Conservation (phyloP, 37 sponge, comb jelly and placozoan genomes). For the Cliona cf. orientalis region DNA sequence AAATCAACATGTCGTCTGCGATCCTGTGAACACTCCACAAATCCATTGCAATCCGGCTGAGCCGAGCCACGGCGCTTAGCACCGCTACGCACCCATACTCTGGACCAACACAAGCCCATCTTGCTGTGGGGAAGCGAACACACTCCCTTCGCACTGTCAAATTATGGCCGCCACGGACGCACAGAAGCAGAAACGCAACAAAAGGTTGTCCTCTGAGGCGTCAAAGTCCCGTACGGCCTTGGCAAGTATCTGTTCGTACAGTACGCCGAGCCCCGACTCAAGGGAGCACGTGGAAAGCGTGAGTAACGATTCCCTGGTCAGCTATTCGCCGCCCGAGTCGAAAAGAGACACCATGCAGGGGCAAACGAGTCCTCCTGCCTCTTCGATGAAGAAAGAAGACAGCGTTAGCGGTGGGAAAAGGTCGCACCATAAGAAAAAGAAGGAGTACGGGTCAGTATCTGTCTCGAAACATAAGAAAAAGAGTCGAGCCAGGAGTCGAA, state of each 20-base stretch:
- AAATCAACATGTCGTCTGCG: too few species aligned
- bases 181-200: not conserved
- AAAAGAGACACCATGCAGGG: constrained; percentile 19
- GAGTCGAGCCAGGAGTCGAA: not conserved
- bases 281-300: constrained; percentile 36
- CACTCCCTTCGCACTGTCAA: not conserved
- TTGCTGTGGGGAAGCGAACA: too few species aligned
- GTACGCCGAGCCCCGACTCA: constrained; percentile 45
- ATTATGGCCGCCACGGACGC: not conserved
- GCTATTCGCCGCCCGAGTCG: constrained; percentile 27
- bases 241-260: constrained; percentile 55
- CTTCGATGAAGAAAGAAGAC: too few species aligned
- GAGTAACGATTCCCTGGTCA: constrained; percentile 47
- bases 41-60: too few species aligned
- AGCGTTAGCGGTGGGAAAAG: too few species aligned
- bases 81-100: too few species aligned
- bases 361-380: not conserved
- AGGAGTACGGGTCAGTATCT: too few species aligned
- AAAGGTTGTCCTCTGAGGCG: not conserved
- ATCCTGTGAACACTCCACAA: too few species aligned
- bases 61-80: too few species aligned
- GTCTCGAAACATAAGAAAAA: too few species aligned
- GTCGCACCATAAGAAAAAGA: too few species aligned
- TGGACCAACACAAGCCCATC: too few species aligned
- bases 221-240: constrained; percentile 10